These are phyloP conservation scores for Capitulum mitella DNA, from an alignment of 2,888 invertebrate species.

Conservation along the genomic window DNA sequence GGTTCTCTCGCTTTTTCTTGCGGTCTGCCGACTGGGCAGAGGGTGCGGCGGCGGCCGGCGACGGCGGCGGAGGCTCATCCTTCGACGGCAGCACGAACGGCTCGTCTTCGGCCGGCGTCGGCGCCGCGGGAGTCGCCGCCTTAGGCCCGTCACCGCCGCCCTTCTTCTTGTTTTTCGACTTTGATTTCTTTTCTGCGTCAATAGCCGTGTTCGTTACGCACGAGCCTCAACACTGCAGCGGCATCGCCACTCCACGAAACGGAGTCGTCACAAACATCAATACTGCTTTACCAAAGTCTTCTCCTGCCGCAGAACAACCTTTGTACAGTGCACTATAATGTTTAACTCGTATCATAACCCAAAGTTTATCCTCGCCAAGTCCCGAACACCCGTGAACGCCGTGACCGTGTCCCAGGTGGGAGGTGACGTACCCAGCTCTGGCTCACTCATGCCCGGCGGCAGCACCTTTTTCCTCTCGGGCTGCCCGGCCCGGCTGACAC, in stretches of 20 bases:
- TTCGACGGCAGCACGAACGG: conserved; percentile 15
- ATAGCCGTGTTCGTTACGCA: not conserved
- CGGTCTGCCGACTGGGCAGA: not conserved
- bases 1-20: not conserved
- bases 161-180: conserved; percentile 18
- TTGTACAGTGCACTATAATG: no score
- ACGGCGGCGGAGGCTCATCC: not conserved
- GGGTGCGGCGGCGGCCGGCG: not conserved
- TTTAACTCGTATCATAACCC: no score
- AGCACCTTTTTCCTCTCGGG: not conserved
- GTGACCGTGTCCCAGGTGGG: no score
- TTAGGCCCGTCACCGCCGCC: not conserved
- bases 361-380: no score
- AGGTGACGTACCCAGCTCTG: not conserved
- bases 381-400: no score
- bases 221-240: no score
- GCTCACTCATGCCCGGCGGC: conserved; percentile 17
- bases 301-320: no score
- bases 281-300: no score
- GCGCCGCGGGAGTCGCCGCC: not conserved
- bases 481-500: not conserved
- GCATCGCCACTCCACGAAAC: no score
- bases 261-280: no score
- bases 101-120: not conserved
- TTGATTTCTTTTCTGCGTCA: not conserved